Evolutionary conservation across 1,140 invertebrate genomes (phyloP).

Genomic region (Scylla paramamosain): DNA sequence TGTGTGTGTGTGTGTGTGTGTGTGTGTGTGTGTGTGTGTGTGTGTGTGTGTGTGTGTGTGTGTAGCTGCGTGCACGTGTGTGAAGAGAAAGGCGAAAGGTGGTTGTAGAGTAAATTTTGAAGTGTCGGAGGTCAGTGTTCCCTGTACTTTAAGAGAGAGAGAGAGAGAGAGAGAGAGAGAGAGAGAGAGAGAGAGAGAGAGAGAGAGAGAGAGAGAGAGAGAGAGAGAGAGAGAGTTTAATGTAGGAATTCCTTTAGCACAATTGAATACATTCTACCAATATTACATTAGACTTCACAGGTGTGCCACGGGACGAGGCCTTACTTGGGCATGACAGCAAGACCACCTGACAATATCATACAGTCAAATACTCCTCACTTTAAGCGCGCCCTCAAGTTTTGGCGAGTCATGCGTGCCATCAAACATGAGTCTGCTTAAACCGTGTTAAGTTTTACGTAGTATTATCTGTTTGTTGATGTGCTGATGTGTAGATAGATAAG

Average conservation of each 20-base stretch:
- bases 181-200: background rate
- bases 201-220: conserved; percentile 53
- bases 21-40: conserved; percentile 43
- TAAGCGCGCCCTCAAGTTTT: no score
- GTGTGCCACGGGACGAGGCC: no score
- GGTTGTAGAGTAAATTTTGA: background rate
- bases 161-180: conserved; percentile 56
- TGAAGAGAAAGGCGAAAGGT: background rate
- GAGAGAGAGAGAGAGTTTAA: background rate
- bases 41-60: conserved; percentile 47
- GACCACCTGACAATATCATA: no score
- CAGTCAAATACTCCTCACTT: no score
- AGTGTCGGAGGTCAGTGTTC: background rate
- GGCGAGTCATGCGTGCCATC: no score
- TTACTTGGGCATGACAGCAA: no score
- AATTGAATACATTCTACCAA: no score
- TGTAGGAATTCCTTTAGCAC: background rate
- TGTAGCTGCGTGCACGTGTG: conserved; percentile 4
- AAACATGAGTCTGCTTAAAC: background rate
- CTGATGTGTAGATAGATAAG: background rate
- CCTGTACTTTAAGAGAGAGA: background rate
- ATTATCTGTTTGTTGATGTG: background rate
- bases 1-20: conserved; percentile 41
- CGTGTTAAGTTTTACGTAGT: background rate
- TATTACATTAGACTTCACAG: no score